Conservation (phyloP, 2,797 vertebrate genomes). For the Eidolon dupreanum region DNA sequence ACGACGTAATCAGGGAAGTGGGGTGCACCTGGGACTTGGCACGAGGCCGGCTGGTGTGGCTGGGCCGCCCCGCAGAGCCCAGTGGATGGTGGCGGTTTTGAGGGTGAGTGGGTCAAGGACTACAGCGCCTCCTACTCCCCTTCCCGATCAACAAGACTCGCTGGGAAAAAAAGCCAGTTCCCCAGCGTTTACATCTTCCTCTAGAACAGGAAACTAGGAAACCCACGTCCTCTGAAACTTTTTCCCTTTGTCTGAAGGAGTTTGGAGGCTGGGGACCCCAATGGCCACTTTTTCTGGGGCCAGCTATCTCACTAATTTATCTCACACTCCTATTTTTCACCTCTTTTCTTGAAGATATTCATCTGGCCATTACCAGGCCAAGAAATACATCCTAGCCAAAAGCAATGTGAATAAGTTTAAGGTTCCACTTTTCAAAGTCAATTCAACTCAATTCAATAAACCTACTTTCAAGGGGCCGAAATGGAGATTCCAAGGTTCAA, state of each 20-base stretch:
- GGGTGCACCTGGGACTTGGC: neutral
- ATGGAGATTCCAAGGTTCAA: neutral
- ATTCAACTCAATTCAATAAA: neutral
- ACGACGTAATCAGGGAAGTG: neutral
- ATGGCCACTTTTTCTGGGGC: neutral
- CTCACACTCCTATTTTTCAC: neutral
- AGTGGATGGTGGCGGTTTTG: neutral
- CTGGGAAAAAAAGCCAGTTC: neutral
- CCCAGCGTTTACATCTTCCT: neutral
- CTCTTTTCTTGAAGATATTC: neutral
- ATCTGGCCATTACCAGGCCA: neutral
- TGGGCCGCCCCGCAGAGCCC: rapidly evolving
- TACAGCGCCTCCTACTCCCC: neutral
- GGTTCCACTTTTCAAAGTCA: neutral
- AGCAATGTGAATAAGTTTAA: neutral
- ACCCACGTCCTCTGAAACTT: neutral
- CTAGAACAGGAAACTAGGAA: neutral
- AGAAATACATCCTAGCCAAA: neutral
- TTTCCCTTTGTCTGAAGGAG: neutral
- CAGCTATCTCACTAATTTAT: rapidly evolving
- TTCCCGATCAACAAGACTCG: neutral
- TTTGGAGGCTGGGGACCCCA: neutral
- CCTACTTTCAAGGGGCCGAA: neutral
- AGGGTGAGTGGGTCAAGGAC: neutral
- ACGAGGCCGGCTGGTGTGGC: rapidly evolving